A percentile compares a stretch with the other conserved stretches of the same genome.
Evolutionary conservation across 2,797 vertebrate species (phyloP).

Genomic region (Lacerta bilineata): DNA sequence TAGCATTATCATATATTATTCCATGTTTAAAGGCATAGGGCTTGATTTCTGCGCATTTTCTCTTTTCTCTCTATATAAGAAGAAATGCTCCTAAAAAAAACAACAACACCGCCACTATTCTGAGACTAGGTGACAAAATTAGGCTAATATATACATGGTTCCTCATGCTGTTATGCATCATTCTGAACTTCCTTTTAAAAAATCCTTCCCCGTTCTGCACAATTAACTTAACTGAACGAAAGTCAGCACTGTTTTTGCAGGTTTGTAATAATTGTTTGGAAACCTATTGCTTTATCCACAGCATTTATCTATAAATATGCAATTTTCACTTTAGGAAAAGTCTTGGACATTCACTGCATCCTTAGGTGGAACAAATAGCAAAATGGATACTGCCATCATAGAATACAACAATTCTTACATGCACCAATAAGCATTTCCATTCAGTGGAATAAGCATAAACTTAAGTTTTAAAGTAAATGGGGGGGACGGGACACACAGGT

Average conservation of each 20-base stretch:
- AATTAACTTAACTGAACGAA: not conserved
- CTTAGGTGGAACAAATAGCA: no score
- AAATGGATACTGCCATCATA: not conserved
- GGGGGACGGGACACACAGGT: not conserved
- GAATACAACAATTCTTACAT: not conserved
- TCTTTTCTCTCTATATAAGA: not conserved
- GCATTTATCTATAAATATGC: not conserved
- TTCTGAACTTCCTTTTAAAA: not conserved
- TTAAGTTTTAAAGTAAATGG: not conserved
- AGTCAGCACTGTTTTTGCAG: not conserved
- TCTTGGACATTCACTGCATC: not conserved
- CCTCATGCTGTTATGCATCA: not conserved
- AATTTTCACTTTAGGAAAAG: not conserved
- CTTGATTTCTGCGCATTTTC: not conserved
- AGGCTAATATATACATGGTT: not conserved
- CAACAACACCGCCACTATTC: not conserved
- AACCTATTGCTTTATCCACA: not conserved
- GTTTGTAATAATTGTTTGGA: not conserved
- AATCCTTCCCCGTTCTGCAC: not conserved
- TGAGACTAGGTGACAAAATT: not conserved
- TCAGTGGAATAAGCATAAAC: not conserved
- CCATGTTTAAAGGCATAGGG: not conserved
- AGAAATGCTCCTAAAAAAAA: not conserved
- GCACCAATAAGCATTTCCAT: not conserved
- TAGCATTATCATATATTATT: not conserved